Base-by-base conservation (phyloP, 92 coral and sea anemone species). In the Parazoanthus darwini region DNA sequence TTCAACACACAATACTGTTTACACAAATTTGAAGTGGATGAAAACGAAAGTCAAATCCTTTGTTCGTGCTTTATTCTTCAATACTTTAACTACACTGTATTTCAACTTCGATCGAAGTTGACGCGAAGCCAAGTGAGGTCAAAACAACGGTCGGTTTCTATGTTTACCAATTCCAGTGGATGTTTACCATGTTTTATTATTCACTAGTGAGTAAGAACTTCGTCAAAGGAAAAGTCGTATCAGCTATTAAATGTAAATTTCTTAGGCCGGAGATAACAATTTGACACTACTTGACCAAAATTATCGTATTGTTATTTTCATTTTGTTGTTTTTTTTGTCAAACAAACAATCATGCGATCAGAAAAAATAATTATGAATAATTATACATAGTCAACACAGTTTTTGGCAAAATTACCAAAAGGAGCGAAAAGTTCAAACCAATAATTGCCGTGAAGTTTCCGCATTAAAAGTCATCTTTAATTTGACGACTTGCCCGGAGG, bases 1-100 rank as follows among this genome's bases (percentile, higher is more conserved):
- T 84, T 71, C 79, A 48, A 84, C 78, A 70, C 71, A 84, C 87
- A 84, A 84, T 84, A 43, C 78, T 84, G 79, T 84, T 84, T 84
- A 84, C 42, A 70, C 59, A 84, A 25, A 9, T 71, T 25, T 44
- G 42, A 84, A 70, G 79, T 79, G 14, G 7, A 71, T 46, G 87
- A 83, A 83, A 43, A 83, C 42, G 87, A 44, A 83, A 23, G 77
- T 54, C 20, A 54, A 83, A 83, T 51, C 33, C 6, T 66, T 83
- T 83, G 87, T 70, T 46, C 42, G 38, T 22, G 25, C 78, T 84
- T 11, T 29, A 10, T 5, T 80, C 42, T 58, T 80, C 23, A 46
- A 16, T 7, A 71, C 44, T 29, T 15, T 44, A 35, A 26, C 37
- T 65, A 38, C 33, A 29, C 33, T 29, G 33, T 29, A 6, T 22